Evolutionary conservation across 2,888 invertebrate species (phyloP), one percentile per base, ranked within the genome.

Genomic region (Drosophila neutralis): DNA sequence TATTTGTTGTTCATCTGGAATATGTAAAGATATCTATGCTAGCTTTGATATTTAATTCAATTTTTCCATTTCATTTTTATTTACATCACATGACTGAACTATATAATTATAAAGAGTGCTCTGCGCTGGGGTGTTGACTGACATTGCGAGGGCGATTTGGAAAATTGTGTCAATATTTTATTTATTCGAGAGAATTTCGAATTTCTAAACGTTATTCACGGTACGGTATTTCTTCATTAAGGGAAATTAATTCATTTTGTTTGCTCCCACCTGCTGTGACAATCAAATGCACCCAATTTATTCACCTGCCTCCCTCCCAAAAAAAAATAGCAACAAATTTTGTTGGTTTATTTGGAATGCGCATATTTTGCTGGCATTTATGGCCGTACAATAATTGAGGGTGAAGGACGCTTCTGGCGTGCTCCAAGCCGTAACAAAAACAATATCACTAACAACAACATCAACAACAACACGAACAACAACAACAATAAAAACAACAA

Each of bases 341-440:
- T 18, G 58, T 53, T 76, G 60, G 72, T 74, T 76, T 69, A 63
- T 73, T 69, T 69, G 64, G 60, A 60, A 69, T 74, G 78, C 69
- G 73, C 68, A 73, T 70, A 75, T 79, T 72, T 83, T 68, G 60
- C 33, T 87, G 77, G 73, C 82, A 83, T 83, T 83, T 79, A 76
- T 79, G 63, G 82, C 77, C 73, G 62, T 53, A 73, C 21, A 76
- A 81, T 70, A 72, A 74, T 76, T 82, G 89, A 87, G 89, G 87
- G 87, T 87, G 87, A 87, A 87, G 89, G 89, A 87, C 87, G 89
- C 66, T 73, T 69, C 33, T 82, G 84, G 84, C 84, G 87, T 82
- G 83, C 83, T 84, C 82, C 87, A 74, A 72, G 72, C 54, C 53
- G 65, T 59, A 74, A 62, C 52, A 65, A 35, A 57, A 52, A 73